Evolutionary conservation across 2,888 invertebrate genomes (phyloP), one percentile per base, ranked within the genome.

Genomic region (Melipona beecheii): DNA sequence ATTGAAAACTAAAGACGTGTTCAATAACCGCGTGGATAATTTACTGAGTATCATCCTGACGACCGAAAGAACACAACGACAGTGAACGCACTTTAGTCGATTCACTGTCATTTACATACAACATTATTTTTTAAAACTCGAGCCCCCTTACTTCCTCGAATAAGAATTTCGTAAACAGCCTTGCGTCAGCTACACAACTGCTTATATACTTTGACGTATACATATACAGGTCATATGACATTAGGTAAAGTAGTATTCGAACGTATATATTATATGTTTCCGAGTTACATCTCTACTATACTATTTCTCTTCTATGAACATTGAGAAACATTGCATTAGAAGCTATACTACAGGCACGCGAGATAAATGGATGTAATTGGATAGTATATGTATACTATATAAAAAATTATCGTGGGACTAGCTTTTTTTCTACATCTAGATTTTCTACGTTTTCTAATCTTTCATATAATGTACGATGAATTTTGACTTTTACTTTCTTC

Each of bases 41-140:
- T 91, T 92, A 86, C 91, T 91, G 85, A 92, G 87, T 86, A 91
- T 89, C 93, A 92, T 94, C 86, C 84, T 81, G 88, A 74, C 76
- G 81, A 27, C 60, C 66, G 49, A 24, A 50, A 62, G 36, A 68
- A 56, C 56, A 11, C 31, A 60, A 72, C 83, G 90, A 91, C 89
- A 83, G 58, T 78, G 86, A 70, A 78, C 69, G 73, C 72, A 56
- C 83, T 86, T 90, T 91, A 74, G 91, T 92, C 43, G 88, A 1
- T 76, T 58, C 62, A 68, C 78, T 56, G 86, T 71, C 89, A 92
- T 92, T 93, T 91, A 91, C 92, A 93, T 90, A 92, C 92, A 93
- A 92, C 92, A 84, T 84, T 83, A 64, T 62, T 74, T 64, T 77
- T 65, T 56, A 52, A 62, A 66, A 3, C 64, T 15, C 43, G 65